Conservation (phyloP, 2,888 invertebrate genomes). For the Ametastegia equiseti region DNA sequence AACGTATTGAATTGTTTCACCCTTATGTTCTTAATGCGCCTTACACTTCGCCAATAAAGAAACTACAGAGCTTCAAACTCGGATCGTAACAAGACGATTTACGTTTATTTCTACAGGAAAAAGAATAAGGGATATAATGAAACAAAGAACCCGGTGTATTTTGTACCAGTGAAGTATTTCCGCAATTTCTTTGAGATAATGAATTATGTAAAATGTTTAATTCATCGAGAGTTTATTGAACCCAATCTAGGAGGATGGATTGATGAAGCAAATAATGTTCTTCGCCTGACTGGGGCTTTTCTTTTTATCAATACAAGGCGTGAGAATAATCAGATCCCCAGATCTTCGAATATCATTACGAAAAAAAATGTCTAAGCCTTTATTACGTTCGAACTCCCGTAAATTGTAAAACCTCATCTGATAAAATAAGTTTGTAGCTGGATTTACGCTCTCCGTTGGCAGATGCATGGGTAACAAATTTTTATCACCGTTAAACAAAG, state of each 20-base stretch:
- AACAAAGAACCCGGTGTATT: not conserved
- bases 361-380: not conserved
- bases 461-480: not conserved
- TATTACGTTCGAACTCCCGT: not conserved
- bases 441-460: not conserved
- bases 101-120: not conserved
- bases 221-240: not conserved
- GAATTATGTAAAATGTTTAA: not conserved
- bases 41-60: too few species aligned
- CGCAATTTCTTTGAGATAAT: not conserved
- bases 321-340: not conserved
- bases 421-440: not conserved
- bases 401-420: not conserved
- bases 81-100: not conserved
- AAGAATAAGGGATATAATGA: not conserved
- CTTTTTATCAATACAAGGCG: not conserved
- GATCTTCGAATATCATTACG: not conserved
- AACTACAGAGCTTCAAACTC: not conserved
- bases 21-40: too few species aligned
- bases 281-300: conserved; percentile 53
- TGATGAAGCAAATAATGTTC: conserved; percentile 4
- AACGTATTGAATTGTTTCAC: conserved; percentile 40
- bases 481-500: not conserved
- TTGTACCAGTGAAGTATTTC: not conserved
- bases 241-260: not conserved